Conservation (phyloP, 2,888 invertebrate genomes). For the Hyposoter dolosus region DNA sequence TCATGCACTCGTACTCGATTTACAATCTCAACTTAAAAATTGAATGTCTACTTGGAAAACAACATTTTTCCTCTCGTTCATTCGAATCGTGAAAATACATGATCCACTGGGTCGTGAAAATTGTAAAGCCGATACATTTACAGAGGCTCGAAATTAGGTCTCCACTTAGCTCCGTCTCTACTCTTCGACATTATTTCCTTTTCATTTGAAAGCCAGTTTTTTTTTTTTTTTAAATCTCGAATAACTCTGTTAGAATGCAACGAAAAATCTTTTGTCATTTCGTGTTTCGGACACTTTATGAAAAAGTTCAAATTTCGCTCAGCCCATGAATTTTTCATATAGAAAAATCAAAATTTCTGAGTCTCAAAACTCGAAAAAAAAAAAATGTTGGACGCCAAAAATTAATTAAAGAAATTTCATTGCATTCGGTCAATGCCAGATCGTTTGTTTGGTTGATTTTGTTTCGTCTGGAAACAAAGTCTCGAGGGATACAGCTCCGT, state of each 20-base stretch:
- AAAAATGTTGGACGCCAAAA: not conserved
- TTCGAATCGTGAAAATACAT: conserved; percentile 60
- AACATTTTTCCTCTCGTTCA: not conserved
- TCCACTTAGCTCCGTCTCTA: not conserved
- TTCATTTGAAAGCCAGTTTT: not conserved
- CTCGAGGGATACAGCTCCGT: conserved; percentile 49
- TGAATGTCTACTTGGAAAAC: conserved; percentile 26
- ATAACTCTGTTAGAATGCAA: not conserved
- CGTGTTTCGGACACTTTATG: not conserved
- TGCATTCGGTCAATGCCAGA: not conserved
- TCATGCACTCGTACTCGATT: conserved; percentile 45
- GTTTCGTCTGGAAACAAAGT: conserved; percentile 25
- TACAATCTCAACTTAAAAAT: conserved; percentile 27
- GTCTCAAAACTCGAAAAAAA: not conserved
- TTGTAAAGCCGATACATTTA: conserved; percentile 57
- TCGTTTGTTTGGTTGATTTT: not conserved
- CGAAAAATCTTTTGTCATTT: not conserved
- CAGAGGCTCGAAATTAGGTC: conserved; percentile 32
- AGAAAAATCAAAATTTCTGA: not conserved
- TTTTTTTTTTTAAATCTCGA: not conserved
- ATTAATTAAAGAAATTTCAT: not conserved
- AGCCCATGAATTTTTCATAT: not conserved
- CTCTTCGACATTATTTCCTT: not conserved
- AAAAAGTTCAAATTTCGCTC: not conserved
- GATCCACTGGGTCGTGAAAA: conserved; percentile 66